These are phyloP conservation scores for Meteorus sp. DNA, from an alignment of 1,140 invertebrate genomes.

Conservation along the genomic window DNA sequence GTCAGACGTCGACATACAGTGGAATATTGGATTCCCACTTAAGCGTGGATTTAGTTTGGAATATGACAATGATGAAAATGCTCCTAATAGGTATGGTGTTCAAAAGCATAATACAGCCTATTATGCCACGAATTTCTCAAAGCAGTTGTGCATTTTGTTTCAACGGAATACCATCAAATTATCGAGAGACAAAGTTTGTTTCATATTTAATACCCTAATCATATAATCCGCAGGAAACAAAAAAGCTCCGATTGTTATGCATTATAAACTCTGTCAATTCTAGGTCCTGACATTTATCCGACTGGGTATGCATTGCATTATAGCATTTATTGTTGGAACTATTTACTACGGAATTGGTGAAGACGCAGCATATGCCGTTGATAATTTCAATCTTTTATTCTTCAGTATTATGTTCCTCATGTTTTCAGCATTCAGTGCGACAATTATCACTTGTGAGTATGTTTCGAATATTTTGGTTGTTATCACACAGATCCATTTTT, in stretches of 20 bases:
- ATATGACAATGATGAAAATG: background rate
- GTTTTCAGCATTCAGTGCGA: conserved; percentile 85
- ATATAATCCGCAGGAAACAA: too few species aligned
- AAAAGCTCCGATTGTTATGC: background rate
- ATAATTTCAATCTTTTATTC: conserved; percentile 79
- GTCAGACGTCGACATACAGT: background rate
- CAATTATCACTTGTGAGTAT: conserved; percentile 84
- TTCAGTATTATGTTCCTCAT: conserved; percentile 84
- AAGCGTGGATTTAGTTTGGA: conserved; percentile 3
- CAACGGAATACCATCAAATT: conserved; percentile 61
- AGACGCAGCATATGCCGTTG: conserved; percentile 71
- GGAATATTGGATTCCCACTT: background rate
- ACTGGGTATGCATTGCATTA: conserved; percentile 72
- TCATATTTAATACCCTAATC: too few species aligned
- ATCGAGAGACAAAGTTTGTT: conserved; percentile 49
- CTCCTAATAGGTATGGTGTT: conserved; percentile 14
- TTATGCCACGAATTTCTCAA: conserved; percentile 61
- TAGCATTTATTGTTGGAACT: conserved; percentile 77
- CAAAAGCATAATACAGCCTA: conserved; percentile 32
- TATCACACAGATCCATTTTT: too few species aligned
- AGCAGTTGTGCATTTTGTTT: conserved; percentile 64
- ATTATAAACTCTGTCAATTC: conserved; percentile 23
- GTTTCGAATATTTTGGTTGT: background rate
- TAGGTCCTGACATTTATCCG: conserved; percentile 75
- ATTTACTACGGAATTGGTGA: conserved; percentile 82